Evolutionary conservation across 2,888 invertebrate species (phyloP).

Genomic region (Hofmannophila pseudospretella): DNA sequence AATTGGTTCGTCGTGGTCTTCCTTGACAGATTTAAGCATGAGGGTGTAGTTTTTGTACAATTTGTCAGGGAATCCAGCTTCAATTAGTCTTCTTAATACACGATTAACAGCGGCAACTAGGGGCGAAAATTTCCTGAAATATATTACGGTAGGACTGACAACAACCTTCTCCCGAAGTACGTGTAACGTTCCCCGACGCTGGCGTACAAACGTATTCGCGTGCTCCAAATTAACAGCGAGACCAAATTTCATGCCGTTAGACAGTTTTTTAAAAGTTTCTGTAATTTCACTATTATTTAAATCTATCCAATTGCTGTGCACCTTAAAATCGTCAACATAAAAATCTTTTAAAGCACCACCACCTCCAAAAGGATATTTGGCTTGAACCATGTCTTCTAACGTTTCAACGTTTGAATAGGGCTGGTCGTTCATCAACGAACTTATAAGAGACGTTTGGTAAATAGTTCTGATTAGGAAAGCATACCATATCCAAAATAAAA

Average conservation of each 20-base stretch:
- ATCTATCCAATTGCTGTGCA: slow-evolving; percentile 44
- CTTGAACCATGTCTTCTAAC: slow-evolving; percentile 44
- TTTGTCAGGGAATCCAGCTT: slow-evolving; percentile 46
- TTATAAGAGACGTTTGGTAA: slow-evolving; percentile 56
- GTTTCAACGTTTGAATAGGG: slow-evolving; percentile 37
- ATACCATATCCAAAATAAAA: slow-evolving; percentile 54
- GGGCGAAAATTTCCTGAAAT: slow-evolving; percentile 57
- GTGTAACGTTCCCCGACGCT: slow-evolving; percentile 31
- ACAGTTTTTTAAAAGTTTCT: slow-evolving; percentile 30
- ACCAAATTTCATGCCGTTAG: slow-evolving; percentile 44
- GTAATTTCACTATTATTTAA: slow-evolving; percentile 33
- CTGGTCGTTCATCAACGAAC: slow-evolving; percentile 46
- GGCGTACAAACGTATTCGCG: slow-evolving; percentile 28
- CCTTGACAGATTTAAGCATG: slow-evolving; percentile 6
- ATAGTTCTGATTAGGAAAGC: slow-evolving; percentile 54
- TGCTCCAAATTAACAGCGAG: slow-evolving; percentile 45
- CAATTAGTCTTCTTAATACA: slow-evolving; percentile 38
- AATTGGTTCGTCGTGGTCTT: slow-evolving; percentile 28
- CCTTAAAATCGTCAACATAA: slow-evolving; percentile 37
- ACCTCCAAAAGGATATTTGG: slow-evolving; percentile 50
- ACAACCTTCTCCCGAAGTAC: slow-evolving; percentile 40
- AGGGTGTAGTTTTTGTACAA: slow-evolving; percentile 33
- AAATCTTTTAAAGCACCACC: slow-evolving; percentile 48
- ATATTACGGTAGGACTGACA: slow-evolving; percentile 42
- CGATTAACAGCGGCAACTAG: slow-evolving; percentile 33